Conservation (phyloP, 2,888 invertebrate species). For the Fragum whitleyi region DNA sequence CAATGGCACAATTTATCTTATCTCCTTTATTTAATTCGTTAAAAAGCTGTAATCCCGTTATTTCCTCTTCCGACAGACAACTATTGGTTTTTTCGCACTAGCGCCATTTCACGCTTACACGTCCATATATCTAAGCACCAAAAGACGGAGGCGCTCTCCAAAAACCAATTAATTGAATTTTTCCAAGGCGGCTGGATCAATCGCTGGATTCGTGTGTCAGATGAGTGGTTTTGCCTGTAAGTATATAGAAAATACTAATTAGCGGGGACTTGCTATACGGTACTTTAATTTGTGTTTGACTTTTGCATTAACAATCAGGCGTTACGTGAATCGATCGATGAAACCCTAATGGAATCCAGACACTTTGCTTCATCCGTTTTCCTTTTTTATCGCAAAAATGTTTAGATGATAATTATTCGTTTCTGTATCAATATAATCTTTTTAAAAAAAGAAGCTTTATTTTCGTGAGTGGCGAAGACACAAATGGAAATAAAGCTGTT, state of each 20-base stretch:
- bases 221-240: conserved; percentile 17
- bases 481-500: no score
- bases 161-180: conserved; percentile 22
- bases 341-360: neutral
- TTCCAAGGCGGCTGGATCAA: conserved; percentile 22
- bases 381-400: no score
- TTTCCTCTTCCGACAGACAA: conserved; percentile 20
- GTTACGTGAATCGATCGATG: neutral
- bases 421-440: no score
- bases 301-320: conserved; percentile 7
- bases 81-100: conserved; percentile 23
- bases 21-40: conserved; percentile 29
- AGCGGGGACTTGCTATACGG: neutral
- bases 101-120: conserved; percentile 18
- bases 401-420: no score
- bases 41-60: conserved; percentile 28
- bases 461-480: no score
- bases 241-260: conserved; percentile 26
- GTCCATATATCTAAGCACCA: conserved; percentile 1
- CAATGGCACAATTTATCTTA: conserved; percentile 11
- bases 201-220: neutral
- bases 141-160: conserved; percentile 15
- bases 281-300: conserved; percentile 13
- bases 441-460: no score
- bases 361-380: no score